Conservation (phyloP, 1,140 invertebrate genomes). For the Ostrea edulis region DNA sequence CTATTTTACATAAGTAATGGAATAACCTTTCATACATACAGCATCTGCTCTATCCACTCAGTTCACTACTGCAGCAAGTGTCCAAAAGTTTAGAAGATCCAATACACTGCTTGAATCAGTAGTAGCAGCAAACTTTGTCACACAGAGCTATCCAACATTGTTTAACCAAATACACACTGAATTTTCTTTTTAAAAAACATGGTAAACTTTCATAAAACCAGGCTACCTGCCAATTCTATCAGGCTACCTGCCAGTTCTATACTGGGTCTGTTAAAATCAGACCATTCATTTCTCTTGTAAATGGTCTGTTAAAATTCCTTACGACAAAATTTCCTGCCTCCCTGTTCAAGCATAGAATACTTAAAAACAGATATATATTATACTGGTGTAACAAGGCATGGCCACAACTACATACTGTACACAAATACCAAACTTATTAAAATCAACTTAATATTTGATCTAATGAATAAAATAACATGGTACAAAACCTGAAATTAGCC, state of each 20-base stretch:
- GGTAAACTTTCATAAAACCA: slow-evolving; percentile 8
- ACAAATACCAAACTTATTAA: slow-evolving; percentile 15
- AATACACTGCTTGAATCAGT: background rate
- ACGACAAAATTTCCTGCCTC: slow-evolving; percentile 24
- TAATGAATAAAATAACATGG: background rate
- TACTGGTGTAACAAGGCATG: slow-evolving; percentile 31
- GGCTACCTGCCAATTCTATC: background rate
- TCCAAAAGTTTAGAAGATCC: slow-evolving; percentile 19
- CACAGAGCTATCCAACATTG: background rate
- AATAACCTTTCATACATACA: slow-evolving; percentile 30
- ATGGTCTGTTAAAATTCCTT: slow-evolving; percentile 2
- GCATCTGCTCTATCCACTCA: slow-evolving; percentile 20
- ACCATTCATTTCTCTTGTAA: background rate
- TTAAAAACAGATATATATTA: background rate
- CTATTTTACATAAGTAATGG: slow-evolving; percentile 44
- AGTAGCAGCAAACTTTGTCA: slow-evolving; percentile 9
- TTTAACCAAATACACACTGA: background rate
- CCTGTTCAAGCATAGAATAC: background rate
- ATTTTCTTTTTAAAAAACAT: background rate
- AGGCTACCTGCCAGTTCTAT: background rate
- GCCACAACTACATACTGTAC: slow-evolving; percentile 25
- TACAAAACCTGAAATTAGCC: slow-evolving; percentile 8
- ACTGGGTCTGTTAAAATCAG: background rate
- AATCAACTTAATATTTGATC: slow-evolving; percentile 19
- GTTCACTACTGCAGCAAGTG: slow-evolving; percentile 21